Evolutionary conservation across 2,113 vertebrate genomes (phyloP).

Genomic region (Lasiurus borealis): DNA sequence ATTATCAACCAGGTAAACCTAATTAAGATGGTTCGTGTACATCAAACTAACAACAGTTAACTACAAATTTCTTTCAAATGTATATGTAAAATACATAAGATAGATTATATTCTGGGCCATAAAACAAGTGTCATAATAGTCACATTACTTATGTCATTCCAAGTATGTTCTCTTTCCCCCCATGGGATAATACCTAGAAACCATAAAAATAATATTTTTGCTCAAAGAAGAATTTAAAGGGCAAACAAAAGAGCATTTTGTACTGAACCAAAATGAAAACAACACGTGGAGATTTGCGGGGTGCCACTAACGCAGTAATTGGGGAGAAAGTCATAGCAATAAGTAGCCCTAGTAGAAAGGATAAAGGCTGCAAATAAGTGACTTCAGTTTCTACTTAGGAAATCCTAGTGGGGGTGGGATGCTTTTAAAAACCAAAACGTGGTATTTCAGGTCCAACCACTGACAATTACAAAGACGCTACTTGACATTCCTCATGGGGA

Average conservation of each 20-base stretch:
- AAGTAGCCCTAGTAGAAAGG: not conserved
- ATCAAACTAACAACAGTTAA: not conserved
- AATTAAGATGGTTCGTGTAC: not conserved
- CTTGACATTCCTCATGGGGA: fast-evolving
- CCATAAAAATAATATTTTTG: not conserved
- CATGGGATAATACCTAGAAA: not conserved
- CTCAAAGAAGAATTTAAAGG: not conserved
- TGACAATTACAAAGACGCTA: not conserved
- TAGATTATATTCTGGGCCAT: not conserved
- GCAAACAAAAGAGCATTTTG: not conserved
- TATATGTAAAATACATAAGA: not conserved
- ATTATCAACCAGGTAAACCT: not conserved
- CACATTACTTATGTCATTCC: not conserved
- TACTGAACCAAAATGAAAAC: not conserved
- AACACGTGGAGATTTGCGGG: not conserved
- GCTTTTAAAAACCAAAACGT: not conserved
- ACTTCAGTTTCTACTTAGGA: not conserved
- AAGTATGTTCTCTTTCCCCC: not conserved
- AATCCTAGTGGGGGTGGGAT: fast-evolving
- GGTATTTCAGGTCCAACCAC: not conserved
- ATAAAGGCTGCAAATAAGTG: not conserved
- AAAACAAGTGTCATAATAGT: not conserved
- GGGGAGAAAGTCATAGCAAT: not conserved
- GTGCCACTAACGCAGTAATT: not conserved
- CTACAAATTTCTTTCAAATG: not conserved